Conservation (phyloP, 2,113 vertebrate species). For the Zosterops lateralis region DNA sequence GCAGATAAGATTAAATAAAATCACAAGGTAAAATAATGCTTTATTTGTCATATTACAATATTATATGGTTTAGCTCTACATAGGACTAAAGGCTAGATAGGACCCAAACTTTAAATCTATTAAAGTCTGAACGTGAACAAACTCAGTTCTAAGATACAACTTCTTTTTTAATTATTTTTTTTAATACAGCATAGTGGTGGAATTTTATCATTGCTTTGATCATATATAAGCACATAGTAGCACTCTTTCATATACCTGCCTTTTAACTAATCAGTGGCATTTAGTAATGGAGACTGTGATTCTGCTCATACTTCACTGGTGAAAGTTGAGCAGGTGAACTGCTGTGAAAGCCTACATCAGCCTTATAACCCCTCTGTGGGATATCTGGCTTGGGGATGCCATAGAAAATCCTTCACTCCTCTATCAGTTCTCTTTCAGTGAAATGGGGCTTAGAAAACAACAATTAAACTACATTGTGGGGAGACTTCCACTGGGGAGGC, state of each 20-base stretch:
- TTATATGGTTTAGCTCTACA: neutral
- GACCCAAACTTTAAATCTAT: neutral
- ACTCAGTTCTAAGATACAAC: neutral
- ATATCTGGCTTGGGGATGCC: neutral
- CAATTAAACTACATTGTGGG: neutral
- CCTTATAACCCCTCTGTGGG: neutral
- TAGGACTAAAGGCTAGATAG: neutral
- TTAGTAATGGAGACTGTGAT: neutral
- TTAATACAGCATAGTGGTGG: neutral
- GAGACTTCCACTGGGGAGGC: neutral
- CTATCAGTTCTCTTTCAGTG: neutral
- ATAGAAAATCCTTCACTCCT: neutral
- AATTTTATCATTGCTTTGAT: neutral
- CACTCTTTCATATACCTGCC: neutral
- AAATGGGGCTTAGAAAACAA: neutral
- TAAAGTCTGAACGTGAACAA: neutral
- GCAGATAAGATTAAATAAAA: neutral
- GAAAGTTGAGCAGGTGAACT: neutral
- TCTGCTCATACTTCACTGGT: neutral
- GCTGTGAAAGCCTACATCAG: neutral
- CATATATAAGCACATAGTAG: neutral
- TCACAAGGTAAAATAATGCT: neutral
- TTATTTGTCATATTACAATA: neutral
- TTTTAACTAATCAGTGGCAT: neutral
- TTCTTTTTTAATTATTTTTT: neutral